phyloP scores from a whole-genome alignment of 2,888 invertebrate species.

The Ceramica pisi region DNA sequence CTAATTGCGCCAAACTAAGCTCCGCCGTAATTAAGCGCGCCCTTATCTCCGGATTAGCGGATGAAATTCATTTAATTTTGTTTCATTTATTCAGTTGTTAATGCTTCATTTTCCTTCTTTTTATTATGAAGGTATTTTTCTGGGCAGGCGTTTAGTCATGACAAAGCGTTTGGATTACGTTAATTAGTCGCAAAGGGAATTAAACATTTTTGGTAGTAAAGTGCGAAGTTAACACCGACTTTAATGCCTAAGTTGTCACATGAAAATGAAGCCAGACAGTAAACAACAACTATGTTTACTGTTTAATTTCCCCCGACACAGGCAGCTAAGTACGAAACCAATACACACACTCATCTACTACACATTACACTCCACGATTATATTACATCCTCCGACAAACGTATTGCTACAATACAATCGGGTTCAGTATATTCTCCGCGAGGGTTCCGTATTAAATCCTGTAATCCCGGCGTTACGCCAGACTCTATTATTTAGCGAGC shows the following conservation, averaged over 20 bases:
- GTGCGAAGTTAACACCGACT: neutral
- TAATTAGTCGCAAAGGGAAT: neutral
- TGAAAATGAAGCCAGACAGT: neutral
- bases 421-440: conserved; percentile 21
- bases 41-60: conserved; percentile 26
- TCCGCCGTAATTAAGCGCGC: conserved; percentile 29
- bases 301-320: conserved; percentile 22
- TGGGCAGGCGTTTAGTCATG: neutral
- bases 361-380: neutral
- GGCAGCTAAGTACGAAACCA: neutral
- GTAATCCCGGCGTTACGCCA: conserved; percentile 52
- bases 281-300: neutral
- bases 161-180: neutral
- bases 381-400: conserved; percentile 2
- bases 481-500: conserved; percentile 46
- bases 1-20: conserved; percentile 46
- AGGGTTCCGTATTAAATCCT: conserved; percentile 35
- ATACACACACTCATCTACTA: conserved; percentile 2
- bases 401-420: conserved; percentile 23
- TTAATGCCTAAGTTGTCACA: neutral
- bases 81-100: conserved; percentile 38
- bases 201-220: neutral
- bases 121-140: neutral
- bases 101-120: conserved; percentile 12
- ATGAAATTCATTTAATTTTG: conserved; percentile 34